Conservation (phyloP, 2,888 invertebrate genomes). For the Archips xylosteana region DNA sequence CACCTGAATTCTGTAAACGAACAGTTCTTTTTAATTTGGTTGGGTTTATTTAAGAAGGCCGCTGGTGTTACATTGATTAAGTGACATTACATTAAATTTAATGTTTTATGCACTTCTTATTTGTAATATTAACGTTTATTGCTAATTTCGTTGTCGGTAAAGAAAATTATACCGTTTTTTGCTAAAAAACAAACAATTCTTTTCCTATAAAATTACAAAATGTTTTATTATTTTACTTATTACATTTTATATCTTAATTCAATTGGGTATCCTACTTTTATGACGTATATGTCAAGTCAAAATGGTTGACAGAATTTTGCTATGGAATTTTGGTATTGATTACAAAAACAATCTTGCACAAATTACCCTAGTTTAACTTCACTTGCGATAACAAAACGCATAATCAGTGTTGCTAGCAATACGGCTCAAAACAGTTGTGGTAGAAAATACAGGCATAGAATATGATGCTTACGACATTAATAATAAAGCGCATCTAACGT, state of each 20-base stretch:
- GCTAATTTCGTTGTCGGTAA: not conserved
- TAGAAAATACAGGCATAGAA: not conserved
- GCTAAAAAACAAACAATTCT: too few relatives aligned
- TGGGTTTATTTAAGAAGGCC: conserved; percentile 55
- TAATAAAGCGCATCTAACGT: too few relatives aligned
- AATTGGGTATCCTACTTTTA: too few relatives aligned
- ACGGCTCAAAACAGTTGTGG: not conserved
- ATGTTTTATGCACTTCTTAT: not conserved
- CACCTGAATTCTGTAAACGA: not conserved
- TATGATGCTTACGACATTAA: too few relatives aligned
- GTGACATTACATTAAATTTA: conserved; percentile 45
- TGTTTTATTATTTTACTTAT: too few relatives aligned
- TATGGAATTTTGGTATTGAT: too few relatives aligned
- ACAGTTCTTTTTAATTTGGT: conserved; percentile 51
- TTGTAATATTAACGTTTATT: not conserved
- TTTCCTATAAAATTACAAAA: too few relatives aligned
- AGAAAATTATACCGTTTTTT: too few relatives aligned
- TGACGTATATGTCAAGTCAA: not conserved
- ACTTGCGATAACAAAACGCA: conserved; percentile 31
- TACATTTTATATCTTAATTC: too few relatives aligned
- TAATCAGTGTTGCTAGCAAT: not conserved
- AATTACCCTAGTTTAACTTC: not conserved
- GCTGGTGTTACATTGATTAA: conserved; percentile 40
- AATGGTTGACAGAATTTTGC: not conserved
- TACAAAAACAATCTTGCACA: not conserved